phyloP scores from a whole-genome alignment of 2,113 vertebrate genomes.

The Gorsachius goisagi region DNA sequence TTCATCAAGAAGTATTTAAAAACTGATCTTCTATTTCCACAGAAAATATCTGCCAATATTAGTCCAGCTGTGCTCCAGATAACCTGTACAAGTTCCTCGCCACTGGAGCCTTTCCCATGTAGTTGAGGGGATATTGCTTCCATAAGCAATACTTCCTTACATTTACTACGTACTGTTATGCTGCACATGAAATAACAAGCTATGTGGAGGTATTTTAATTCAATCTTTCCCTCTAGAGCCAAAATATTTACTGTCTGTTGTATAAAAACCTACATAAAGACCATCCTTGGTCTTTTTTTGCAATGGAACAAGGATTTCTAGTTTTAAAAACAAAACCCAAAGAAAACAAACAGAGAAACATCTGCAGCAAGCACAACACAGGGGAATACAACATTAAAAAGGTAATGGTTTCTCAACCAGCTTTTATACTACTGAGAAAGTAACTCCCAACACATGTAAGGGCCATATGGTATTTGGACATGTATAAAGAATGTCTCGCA shows the following conservation, averaged over 20 bases:
- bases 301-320: not conserved
- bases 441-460: not conserved
- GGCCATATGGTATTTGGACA: not conserved
- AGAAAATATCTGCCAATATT: not conserved
- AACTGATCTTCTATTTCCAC: not conserved
- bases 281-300: not conserved
- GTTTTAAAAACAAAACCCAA: not conserved
- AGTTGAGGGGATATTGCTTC: not conserved
- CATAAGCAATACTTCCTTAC: not conserved
- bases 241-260: not conserved
- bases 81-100: not conserved
- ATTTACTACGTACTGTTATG: not conserved
- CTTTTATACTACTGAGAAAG: not conserved
- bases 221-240: not conserved
- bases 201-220: not conserved
- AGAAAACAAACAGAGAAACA: not conserved
- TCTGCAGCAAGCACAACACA: not conserved
- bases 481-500: not conserved
- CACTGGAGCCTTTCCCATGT: not conserved
- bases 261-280: not conserved
- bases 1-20: not conserved
- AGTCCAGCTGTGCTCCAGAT: not conserved
- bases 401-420: not conserved
- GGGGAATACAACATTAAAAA: not conserved
- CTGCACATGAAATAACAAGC: not conserved